Percentiles rank a stretch among this genome's conserved stretches.
These are phyloP conservation scores for Oryzias sinensis DNA, from an alignment of 2,797 vertebrate genomes.

Conservation along the genomic window DNA sequence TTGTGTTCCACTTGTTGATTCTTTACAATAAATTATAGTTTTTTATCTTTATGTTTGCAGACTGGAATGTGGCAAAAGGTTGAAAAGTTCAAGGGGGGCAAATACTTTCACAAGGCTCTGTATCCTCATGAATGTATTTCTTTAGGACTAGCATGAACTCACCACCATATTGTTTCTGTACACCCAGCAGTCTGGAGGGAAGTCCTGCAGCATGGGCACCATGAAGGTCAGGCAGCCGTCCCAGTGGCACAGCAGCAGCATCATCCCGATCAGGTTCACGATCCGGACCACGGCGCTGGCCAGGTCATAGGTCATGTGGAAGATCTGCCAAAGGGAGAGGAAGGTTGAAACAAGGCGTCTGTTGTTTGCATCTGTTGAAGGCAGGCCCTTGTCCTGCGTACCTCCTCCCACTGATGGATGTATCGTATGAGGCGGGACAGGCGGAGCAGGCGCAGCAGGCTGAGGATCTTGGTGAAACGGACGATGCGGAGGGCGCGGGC, in stretches of 20 bases:
- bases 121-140: neutral
- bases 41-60: too few relatives aligned
- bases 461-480: constrained; percentile 95
- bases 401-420: constrained; percentile 98
- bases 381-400: constrained; percentile 34
- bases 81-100: too few relatives aligned
- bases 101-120: too few relatives aligned
- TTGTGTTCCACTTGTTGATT: too few relatives aligned
- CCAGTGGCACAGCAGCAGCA: constrained; percentile 95
- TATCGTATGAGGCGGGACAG: constrained; percentile 95
- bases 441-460: constrained; percentile 87
- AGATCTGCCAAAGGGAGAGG: constrained; percentile 78
- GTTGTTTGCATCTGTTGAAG: neutral
- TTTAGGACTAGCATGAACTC: constrained; percentile 53
- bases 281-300: constrained; percentile 93
- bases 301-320: constrained; percentile 96
- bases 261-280: constrained; percentile 94
- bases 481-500: constrained; percentile 93
- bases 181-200: constrained; percentile 92
- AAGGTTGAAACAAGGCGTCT: neutral
- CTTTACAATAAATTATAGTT: too few relatives aligned
- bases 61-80: too few relatives aligned
- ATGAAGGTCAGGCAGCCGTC: constrained; percentile 94
- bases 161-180: constrained; percentile 95
- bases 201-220: constrained; percentile 96